phyloP scores from a whole-genome alignment of 2,113 vertebrate species.

The Gymnobelideus leadbeateri region DNA sequence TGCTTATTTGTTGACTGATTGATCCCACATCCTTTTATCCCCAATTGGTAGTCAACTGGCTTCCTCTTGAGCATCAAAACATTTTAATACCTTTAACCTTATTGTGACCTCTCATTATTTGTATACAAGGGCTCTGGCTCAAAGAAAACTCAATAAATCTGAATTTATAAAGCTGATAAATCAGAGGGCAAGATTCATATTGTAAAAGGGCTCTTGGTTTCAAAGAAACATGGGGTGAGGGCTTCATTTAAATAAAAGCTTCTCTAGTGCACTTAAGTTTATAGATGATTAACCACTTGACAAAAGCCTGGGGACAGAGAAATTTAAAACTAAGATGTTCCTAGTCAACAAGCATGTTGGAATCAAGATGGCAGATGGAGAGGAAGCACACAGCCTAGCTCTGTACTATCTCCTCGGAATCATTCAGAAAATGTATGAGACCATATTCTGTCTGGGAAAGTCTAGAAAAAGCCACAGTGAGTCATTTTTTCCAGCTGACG shows the following conservation, averaged over 20 bases:
- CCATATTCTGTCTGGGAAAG: not conserved
- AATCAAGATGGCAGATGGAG: not conserved
- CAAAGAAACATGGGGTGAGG: not conserved
- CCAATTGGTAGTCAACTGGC: not conserved
- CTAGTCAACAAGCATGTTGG: not conserved
- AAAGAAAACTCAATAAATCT: not conserved
- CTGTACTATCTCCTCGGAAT: not conserved
- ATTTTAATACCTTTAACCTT: not conserved
- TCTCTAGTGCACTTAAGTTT: not conserved
- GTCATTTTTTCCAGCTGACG: not conserved
- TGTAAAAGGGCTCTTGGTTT: not conserved
- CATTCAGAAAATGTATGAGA: not conserved
- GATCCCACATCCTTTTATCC: not conserved
- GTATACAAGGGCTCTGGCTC: not conserved
- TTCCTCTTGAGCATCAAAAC: not conserved
- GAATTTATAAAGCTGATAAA: constrained; percentile 29
- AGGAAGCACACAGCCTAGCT: not conserved
- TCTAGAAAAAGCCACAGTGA: not conserved
- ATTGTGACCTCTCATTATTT: not conserved
- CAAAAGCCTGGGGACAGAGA: not conserved
- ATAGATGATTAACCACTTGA: not conserved
- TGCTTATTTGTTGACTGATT: not conserved
- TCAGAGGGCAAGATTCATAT: not conserved
- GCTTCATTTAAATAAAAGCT: constrained; percentile 1
- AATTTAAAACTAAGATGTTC: not conserved